Percentiles rank a stretch among this genome's conserved stretches.
phyloP scores from a whole-genome alignment of 2,888 invertebrate species.

The Dromius quadrimaculatus region DNA sequence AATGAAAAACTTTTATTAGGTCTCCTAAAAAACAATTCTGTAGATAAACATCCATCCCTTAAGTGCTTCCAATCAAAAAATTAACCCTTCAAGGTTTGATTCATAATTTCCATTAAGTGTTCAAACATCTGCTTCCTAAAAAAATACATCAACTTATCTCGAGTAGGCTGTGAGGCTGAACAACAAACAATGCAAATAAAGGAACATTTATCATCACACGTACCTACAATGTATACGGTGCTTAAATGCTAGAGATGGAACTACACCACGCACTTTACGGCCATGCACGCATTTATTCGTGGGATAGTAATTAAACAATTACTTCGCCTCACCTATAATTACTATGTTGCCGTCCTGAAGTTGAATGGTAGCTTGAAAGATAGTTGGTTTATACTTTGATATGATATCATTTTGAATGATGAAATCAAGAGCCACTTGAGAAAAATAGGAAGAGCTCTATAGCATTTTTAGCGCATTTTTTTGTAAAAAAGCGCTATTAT shows the following conservation, averaged over 20 bases:
- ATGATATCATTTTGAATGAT: no score
- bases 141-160: neutral
- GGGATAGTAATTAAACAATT: slow-evolving; percentile 49
- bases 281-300: slow-evolving; percentile 25
- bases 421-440: no score
- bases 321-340: slow-evolving; percentile 43
- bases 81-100: slow-evolving; percentile 20
- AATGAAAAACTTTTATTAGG: slow-evolving; percentile 17
- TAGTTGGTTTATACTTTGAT: neutral
- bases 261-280: neutral
- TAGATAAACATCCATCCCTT: slow-evolving; percentile 30
- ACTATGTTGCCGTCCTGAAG: slow-evolving; percentile 5
- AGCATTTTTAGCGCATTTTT: no score
- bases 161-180: neutral
- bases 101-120: neutral
- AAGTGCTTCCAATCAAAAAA: slow-evolving; percentile 36
- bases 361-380: neutral
- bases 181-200: slow-evolving; percentile 6
- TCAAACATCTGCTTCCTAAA: slow-evolving; percentile 11
- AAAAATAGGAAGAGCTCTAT: no score
- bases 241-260: slow-evolving; percentile 3
- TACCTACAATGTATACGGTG: neutral
- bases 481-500: no score
- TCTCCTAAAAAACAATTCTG: slow-evolving; percentile 1
- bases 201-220: slow-evolving; percentile 33